Base-by-base conservation (phyloP, 2,797 vertebrate species). In the Coranthus polyacanthus region DNA sequence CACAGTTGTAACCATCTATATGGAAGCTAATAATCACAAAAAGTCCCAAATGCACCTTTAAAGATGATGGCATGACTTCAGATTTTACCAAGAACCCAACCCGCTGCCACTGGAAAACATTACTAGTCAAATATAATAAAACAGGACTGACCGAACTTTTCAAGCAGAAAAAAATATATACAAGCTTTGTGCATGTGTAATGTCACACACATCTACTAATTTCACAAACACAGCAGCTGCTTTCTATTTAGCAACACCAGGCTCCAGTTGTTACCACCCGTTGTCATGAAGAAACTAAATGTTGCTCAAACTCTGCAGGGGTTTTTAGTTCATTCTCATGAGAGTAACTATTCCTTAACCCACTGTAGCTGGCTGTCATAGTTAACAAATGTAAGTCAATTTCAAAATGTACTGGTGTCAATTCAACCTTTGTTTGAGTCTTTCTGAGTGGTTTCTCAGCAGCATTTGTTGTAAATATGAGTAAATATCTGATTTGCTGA, bases 241-340 rank as follows among this genome's bases (percentile, higher is more conserved):
- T 73, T 87, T 62, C 63, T 49, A 56, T 65, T 77, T 69, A 68
- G 56, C 42, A 69, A 68, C 60, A 53, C 11, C 26, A 68, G 39
- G 49, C 18, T 41, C 18, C 61, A 84, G 79, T 76, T 89, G 78
- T 67, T 89, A 15, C 37, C 9, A 82, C 81, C 13, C 50, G n/a
- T 26, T 5, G 89, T 91, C 84, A 87, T 91, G 84, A 89, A 92
- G 89, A 93, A 93, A 94, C 92, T 82, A 77, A 78, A 89, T 65
- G 85, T 68, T 86, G 75, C 75, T 75, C 73, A 81, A 89, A 85
- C 84, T 78, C 78, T 88, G n/a, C 72, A 82, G 56, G 81, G 85
- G 88, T 63, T 15, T 42, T 83, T 80, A 79, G 68, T 72, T 89
- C 83, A 77, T 82, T 89, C 89, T 94, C 82, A 83, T 90, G 85